Base-by-base conservation (phyloP, 2,888 invertebrate species). In the Lithophane ornitopus region DNA sequence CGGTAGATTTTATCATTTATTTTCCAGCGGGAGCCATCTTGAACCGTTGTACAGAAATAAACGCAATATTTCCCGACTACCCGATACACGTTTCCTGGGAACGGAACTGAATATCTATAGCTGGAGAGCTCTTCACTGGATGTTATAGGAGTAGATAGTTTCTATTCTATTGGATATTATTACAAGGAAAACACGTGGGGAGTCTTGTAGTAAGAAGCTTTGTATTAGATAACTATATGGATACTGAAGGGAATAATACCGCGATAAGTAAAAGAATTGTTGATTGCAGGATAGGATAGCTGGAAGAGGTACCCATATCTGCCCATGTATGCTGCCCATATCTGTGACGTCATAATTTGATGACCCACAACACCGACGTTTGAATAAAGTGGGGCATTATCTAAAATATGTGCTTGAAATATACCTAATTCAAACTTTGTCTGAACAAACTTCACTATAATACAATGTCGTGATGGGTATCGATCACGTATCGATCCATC, bases 101-200 rank as follows among this genome's bases (percentile, higher is more conserved):
- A 28, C 41, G 44, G 68, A 62, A 84, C 84, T 54, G 56, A 79
- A 73, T 80, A 84, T 41, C 26, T 69, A 34, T 52, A 84, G 61
- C 52, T 68, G 16, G 12, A 69, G 65, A 65, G 56, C 34, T 68
- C 62, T 68, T 22, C 34, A 59, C n/a, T 22, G 34, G 59, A 63
- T 41, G 58, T 34, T 78, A 49, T 22, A 66, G 9, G 19, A 70
- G 67, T 22, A 70, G 8, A 56, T 19, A 14, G 46, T 54, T 66
- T 76, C 8, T 46, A 26, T 58, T n/a, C n/a, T 12, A 6, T n/a
- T 2, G 44, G 44, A 22, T 65, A 22, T 80, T 58, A 52, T 44
- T 65, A 8, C 11, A 52, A 34, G 6, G 44, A 28, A 63, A 39
- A 78, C 19, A 63, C 8, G 22, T 59, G 16, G 28, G 22, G n/a